phyloP scores from a whole-genome alignment of 2,888 invertebrate genomes.

The Hyposoter dolosus region DNA sequence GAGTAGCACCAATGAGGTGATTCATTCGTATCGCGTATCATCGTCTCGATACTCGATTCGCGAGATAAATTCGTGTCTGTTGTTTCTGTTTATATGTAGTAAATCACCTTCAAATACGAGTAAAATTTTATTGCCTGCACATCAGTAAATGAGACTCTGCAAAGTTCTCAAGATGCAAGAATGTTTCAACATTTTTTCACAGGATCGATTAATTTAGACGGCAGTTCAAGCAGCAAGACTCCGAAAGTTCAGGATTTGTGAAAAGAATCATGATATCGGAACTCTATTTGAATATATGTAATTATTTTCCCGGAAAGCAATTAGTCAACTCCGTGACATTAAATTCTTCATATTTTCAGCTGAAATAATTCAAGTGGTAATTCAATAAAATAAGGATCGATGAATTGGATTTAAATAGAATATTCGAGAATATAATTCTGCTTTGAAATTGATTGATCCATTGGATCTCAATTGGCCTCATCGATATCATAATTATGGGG shows the following conservation, averaged over 20 bases:
- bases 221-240: neutral
- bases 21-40: slow-evolving; percentile 38
- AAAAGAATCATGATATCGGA: neutral
- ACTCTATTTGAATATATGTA: neutral
- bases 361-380: neutral
- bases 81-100: slow-evolving; percentile 18
- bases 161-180: neutral
- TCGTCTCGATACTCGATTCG: slow-evolving; percentile 6
- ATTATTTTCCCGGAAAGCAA: neutral
- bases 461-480: neutral
- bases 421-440: neutral
- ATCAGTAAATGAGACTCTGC: neutral
- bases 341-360: neutral
- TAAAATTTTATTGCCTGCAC: neutral
- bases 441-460: neutral
- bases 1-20: slow-evolving; percentile 27
- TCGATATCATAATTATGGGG: slow-evolving; percentile 10
- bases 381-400: neutral
- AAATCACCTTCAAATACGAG: neutral
- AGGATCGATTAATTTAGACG: neutral
- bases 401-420: neutral
- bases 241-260: neutral
- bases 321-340: neutral
- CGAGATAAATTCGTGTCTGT: slow-evolving; percentile 29
- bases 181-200: neutral